A percentile compares a stretch with the other conserved stretches of the same genome.
Evolutionary conservation across 2,113 vertebrate genomes (phyloP).

Genomic region (Phrynosoma platyrhinos): DNA sequence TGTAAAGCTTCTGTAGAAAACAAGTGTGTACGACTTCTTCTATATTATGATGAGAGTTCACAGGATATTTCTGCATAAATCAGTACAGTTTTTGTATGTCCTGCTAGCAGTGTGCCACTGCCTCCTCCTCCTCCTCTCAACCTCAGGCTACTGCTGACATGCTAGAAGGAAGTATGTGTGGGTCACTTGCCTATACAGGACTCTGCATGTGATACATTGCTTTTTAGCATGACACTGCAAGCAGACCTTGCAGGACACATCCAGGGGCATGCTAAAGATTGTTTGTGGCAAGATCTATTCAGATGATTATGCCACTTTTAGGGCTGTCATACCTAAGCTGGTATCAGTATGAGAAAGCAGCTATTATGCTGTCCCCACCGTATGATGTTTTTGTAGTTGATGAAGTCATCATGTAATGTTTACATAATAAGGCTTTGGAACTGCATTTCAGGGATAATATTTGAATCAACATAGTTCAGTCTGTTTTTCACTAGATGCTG

Average conservation of each 20-base stretch:
- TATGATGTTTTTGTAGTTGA: not conserved
- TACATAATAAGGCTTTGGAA: not conserved
- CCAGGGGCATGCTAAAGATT: too few relatives aligned
- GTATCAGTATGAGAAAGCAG: not conserved
- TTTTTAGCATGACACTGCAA: too few relatives aligned
- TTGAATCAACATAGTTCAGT: not conserved
- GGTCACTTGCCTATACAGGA: not conserved
- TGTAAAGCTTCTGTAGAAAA: not conserved
- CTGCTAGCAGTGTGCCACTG: not conserved
- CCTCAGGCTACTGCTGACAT: not conserved
- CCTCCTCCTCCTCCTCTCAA: too few relatives aligned
- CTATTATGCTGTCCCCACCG: not conserved
- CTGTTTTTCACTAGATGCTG: not conserved
- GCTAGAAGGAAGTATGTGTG: too few relatives aligned
- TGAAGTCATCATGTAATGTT: not conserved
- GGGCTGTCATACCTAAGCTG: not conserved
- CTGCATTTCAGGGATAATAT: not conserved
- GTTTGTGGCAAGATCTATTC: not conserved
- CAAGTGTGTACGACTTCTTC: not conserved
- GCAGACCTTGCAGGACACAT: not conserved
- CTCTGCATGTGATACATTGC: not conserved
- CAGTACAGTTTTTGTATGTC: not conserved
- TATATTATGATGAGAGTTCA: not conserved
- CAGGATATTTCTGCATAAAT: not conserved
- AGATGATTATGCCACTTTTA: not conserved